phyloP scores from a whole-genome alignment of 92 coral and sea anemone genomes.

The Chrysogorgia sp. region DNA sequence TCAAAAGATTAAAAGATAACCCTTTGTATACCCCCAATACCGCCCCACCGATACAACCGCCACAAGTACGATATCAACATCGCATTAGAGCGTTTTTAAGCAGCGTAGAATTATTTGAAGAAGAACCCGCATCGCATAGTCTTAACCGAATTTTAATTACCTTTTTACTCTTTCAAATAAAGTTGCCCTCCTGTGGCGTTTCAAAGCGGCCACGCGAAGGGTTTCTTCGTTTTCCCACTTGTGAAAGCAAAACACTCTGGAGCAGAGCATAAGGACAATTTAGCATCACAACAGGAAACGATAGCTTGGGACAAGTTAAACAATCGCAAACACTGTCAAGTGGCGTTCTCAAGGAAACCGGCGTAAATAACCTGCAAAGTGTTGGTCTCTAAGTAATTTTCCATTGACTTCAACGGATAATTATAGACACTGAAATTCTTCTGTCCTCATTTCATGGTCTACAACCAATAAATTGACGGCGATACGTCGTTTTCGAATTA shows the following conservation, averaged over 20 bases:
- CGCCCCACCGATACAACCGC: neutral
- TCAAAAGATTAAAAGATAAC: conserved; percentile 45
- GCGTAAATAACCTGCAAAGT: conserved; percentile 28
- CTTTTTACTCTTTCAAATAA: conserved; percentile 45
- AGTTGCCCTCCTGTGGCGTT: conserved; percentile 29
- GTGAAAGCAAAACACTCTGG: conserved; percentile 3
- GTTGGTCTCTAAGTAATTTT: neutral
- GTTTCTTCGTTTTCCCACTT: neutral
- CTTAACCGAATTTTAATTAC: conserved; percentile 48
- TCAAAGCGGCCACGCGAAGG: conserved; percentile 33
- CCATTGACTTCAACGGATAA: neutral
- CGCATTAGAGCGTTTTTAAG: conserved; percentile 10
- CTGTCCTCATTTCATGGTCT: conserved; percentile 10
- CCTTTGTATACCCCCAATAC: conserved; percentile 30
- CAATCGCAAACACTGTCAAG: conserved; percentile 39
- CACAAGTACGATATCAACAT: conserved; percentile 10
- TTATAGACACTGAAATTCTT: neutral
- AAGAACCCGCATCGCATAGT: conserved; percentile 8
- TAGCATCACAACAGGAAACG: conserved; percentile 14
- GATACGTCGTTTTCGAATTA: conserved; percentile 3
- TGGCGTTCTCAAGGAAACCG: conserved; percentile 23
- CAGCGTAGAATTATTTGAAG: neutral
- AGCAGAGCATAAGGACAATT: neutral
- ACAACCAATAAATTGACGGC: neutral
- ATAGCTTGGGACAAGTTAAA: conserved; percentile 20